Evolutionary conservation across 2,113 vertebrate genomes (phyloP).

Genomic region (Odontophorus gujanensis): DNA sequence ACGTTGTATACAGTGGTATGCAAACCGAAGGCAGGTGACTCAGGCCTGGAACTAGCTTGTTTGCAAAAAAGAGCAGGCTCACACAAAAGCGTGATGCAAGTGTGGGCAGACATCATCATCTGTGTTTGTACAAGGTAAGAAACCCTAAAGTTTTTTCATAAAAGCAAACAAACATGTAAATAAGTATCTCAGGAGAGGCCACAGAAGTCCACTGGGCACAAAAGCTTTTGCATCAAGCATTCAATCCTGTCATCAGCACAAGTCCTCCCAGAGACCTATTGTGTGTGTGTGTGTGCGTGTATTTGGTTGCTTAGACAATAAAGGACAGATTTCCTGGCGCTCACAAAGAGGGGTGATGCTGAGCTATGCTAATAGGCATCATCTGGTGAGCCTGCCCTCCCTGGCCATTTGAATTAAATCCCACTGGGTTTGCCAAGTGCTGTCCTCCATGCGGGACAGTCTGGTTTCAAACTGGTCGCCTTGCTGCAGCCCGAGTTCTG

Average conservation of each 20-base stretch:
- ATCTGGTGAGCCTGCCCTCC: conserved; percentile 46
- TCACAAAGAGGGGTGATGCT: conserved; percentile 3
- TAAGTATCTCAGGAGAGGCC: background rate
- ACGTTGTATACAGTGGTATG: background rate
- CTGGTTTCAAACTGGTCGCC: conserved; percentile 16
- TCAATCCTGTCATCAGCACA: background rate
- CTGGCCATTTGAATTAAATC: background rate
- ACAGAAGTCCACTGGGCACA: background rate
- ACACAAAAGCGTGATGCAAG: background rate
- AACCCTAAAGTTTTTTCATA: background rate
- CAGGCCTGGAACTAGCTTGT: conserved; percentile 15
- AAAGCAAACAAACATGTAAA: conserved; percentile 17
- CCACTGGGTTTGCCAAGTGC: background rate
- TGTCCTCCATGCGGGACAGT: background rate
- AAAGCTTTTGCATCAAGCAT: background rate
- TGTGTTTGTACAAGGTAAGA: conserved; percentile 23
- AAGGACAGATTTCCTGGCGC: conserved; percentile 51
- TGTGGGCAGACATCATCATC: background rate
- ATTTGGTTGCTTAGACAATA: conserved; percentile 50
- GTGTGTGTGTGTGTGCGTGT: background rate
- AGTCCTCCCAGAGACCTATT: background rate
- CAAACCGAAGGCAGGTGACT: background rate
- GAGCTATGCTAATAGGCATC: conserved; percentile 65
- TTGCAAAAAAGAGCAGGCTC: background rate
- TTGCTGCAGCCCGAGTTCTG: conserved; percentile 26